A percentile compares a stretch with the other conserved stretches of the same genome.
These are phyloP conservation scores for Piscicola geometra DNA, from an alignment of 2,888 invertebrate genomes.

Conservation along the genomic window DNA sequence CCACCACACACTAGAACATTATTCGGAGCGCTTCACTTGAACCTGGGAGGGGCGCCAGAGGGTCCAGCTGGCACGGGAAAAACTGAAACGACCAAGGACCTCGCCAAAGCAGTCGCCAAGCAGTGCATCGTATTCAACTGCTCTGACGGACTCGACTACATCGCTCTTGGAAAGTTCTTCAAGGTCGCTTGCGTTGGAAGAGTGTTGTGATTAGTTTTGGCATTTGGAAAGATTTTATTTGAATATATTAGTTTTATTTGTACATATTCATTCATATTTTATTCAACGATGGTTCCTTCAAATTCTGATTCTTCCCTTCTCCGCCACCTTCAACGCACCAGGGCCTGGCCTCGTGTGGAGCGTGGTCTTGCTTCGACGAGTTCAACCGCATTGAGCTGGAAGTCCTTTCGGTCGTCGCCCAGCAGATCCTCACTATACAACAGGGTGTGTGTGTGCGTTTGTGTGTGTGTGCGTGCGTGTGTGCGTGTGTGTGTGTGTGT, in stretches of 20 bases:
- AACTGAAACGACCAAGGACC: slow-evolving; percentile 58
- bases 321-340: too few relatives aligned
- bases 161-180: slow-evolving; percentile 59
- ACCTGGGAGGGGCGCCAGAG: slow-evolving; percentile 58
- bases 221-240: not conserved
- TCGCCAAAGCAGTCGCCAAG: slow-evolving; percentile 59
- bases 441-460: slow-evolving; percentile 47
- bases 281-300: too few relatives aligned
- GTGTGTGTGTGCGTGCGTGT: not conserved
- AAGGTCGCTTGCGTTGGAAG: slow-evolving; percentile 51
- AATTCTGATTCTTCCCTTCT: too few relatives aligned
- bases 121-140: slow-evolving; percentile 60
- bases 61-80: slow-evolving; percentile 59
- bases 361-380: slow-evolving; percentile 80
- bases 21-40: slow-evolving; percentile 58
- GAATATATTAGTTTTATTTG: too few relatives aligned
- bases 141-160: slow-evolving; percentile 59
- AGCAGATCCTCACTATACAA: slow-evolving; percentile 76
- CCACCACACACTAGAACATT: too few relatives aligned
- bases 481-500: not conserved
- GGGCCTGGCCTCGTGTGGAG: slow-evolving; percentile 58
- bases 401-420: slow-evolving; percentile 74
- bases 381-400: slow-evolving; percentile 78
- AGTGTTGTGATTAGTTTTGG: not conserved
- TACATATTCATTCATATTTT: too few relatives aligned